Evolutionary conservation across 2,888 invertebrate genomes (phyloP).

Genomic region (Blomia tropicalis): DNA sequence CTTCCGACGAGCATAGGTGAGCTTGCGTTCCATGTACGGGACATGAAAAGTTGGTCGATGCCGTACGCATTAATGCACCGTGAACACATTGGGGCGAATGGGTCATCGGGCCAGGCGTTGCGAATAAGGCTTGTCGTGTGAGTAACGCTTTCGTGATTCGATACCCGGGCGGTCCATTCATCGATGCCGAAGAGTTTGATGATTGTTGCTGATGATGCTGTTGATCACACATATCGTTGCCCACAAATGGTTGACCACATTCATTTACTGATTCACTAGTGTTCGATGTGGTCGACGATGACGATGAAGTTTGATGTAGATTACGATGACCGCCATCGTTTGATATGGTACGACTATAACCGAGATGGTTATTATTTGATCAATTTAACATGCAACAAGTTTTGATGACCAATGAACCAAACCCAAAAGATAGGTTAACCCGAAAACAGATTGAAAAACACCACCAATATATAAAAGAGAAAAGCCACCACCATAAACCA

Average conservation of each 20-base stretch:
- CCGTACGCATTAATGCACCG: conserved; percentile 16
- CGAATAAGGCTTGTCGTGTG: conserved; percentile 17
- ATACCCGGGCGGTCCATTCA: background rate
- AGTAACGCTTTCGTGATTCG: conserved; percentile 17
- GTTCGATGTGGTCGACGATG: background rate
- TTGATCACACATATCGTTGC: background rate
- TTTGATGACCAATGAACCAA: background rate
- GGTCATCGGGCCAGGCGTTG: background rate
- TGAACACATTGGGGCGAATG: conserved; percentile 15
- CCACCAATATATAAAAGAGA: too few species aligned
- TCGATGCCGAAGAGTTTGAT: background rate
- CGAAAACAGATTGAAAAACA: too few species aligned
- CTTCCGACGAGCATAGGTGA: conserved; percentile 30
- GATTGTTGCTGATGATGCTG: background rate
- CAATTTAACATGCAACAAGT: background rate
- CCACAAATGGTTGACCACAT: background rate
- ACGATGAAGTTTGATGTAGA: background rate
- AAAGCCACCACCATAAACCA: too few species aligned
- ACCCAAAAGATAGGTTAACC: background rate
- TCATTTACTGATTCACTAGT: background rate
- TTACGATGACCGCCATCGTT: background rate
- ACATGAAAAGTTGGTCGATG: conserved; percentile 16
- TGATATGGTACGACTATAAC: background rate
- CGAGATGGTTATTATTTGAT: too few species aligned
- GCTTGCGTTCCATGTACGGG: conserved; percentile 24